phyloP scores from a whole-genome alignment of 2,797 vertebrate species.

The Amniataba percoides region DNA sequence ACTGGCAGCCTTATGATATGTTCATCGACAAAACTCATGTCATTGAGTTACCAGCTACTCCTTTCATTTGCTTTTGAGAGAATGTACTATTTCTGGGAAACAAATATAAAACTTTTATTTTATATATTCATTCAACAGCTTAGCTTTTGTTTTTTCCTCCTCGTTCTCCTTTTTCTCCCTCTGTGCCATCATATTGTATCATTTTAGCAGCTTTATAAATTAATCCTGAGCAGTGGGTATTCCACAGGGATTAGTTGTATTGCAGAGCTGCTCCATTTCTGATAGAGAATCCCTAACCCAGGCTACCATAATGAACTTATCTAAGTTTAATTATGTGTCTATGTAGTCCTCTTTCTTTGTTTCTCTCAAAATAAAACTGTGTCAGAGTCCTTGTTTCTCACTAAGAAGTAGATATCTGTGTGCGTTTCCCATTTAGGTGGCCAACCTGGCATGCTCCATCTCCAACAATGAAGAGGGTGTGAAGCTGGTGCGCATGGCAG shows the following conservation, averaged over 20 bases:
- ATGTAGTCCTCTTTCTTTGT: constrained; percentile 38
- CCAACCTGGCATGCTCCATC: constrained; percentile 98
- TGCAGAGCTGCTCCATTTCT: constrained; percentile 65
- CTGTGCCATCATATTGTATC: constrained; percentile 59
- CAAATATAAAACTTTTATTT: constrained; percentile 27
- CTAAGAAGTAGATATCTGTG: constrained; percentile 33
- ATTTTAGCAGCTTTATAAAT: constrained; percentile 76
- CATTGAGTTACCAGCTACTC: constrained; percentile 49
- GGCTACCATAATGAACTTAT: constrained; percentile 52
- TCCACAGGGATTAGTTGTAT: constrained; percentile 61
- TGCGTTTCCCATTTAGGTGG: constrained; percentile 88
- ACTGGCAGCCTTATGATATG: constrained; percentile 73
- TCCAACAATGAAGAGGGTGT: constrained; percentile 99
- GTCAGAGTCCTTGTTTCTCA: constrained; percentile 7
- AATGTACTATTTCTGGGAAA: constrained; percentile 35
- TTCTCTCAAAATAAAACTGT: constrained; percentile 29
- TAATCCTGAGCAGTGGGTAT: constrained; percentile 70
- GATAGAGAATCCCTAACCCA: constrained; percentile 52
- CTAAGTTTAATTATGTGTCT: constrained; percentile 59
- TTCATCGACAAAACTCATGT: constrained; percentile 57
- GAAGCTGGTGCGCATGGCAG: constrained; percentile 98
- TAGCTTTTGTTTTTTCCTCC: constrained; percentile 56
- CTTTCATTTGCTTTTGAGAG: constrained; percentile 54
- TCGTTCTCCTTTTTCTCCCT: constrained; percentile 23
- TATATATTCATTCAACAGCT: constrained; percentile 43